Base-by-base conservation (phyloP, 2,888 invertebrate species). In the Erannis defoliaria region DNA sequence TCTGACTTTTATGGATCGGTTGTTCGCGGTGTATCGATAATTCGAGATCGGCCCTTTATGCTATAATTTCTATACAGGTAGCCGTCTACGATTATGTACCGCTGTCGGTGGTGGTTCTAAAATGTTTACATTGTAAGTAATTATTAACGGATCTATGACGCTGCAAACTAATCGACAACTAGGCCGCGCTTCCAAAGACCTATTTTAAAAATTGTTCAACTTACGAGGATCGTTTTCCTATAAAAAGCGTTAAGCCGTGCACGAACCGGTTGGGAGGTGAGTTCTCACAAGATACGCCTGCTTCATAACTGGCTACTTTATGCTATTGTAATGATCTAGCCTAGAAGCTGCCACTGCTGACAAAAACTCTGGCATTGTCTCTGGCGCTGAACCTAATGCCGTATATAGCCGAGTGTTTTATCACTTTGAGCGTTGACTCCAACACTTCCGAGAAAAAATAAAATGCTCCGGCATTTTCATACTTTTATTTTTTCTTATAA, bases 271-370 rank as follows among this genome's bases (percentile, higher is more conserved):
- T 81, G 71, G 66, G 71, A 70, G 77, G 73, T 77, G 73, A 77
- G 84, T 86, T 87, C 85, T 82, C 86, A 84, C 84, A 84, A 82
- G 77, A 77, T 76, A 77, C 68, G 78, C 80, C 73, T 72, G 85
- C 84, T 84, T 89, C 88, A 90, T 90, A 90, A 89, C 90, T 86
- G 88, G 87, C 86, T 85, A 87, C 85, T 90, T 89, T 88, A 88
- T 88, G 87, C 90, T 85, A 89, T 91, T 90, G 90, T 91, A 89
- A 89, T 87, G 88, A 86, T 86, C 90, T 90, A 86, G 85, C 78
- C 89, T 89, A 90, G 88, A 83, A 82, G 86, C 77, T 79, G 85
- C 84, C 81, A 80, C 80, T 37, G 77, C 74, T 71, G 70, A 86
- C 85, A 92, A 90, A 91, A 92, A 91, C 84, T 74, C 73, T 74